Evolutionary conservation across 92 coral and sea anemone genomes (phyloP), one percentile per base, ranked within the genome.

Genomic region (Epizoanthus scotinus): DNA sequence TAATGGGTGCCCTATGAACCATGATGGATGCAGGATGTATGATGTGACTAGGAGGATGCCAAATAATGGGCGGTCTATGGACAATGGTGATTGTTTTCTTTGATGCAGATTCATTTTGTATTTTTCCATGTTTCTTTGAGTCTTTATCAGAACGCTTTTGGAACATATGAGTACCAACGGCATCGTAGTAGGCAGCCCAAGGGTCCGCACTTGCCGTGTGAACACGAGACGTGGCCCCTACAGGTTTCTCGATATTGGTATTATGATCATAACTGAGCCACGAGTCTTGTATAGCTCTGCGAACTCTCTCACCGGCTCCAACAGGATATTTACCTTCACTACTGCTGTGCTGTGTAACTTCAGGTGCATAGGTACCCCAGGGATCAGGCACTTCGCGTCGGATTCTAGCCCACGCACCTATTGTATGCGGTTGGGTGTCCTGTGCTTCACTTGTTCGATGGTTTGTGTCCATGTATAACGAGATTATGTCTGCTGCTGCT

Each of bases 11-110:
- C 78, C 99, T 90, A 88, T 96, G 99, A 21, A 96, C 93, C 67
- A 96, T 90, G 77, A 96, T 93, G 44, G 94, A 86, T 15, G 99
- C 96, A 31, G 98, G 98, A 71, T 96, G 99, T 62, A 93, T 93
- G 63, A 96, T 88, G 62, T 96, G 98, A 86, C 96, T 89, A 70
- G 99, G 99, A 78, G 99, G 99, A 86, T 96, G 98, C 87, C 85
- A 96, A 58, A 96, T 83, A 73, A 96, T 96, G 38, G 99, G 99
- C 58, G 99, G 99, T 25, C 99, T 89, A 72, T 86, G 94, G 44
- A 96, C 92, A 59, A 96, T 83, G 60, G 94, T 90, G 68, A 88
- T 78, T 44, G 94, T 93, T 87, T 91, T 96, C 85, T 96, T 96
- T 68, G 94, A 79, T 47, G 86, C 82, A 67, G 81, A 79, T 69